Conservation (phyloP, 2,113 vertebrate species). For the Myrmecophaga tridactyla region DNA sequence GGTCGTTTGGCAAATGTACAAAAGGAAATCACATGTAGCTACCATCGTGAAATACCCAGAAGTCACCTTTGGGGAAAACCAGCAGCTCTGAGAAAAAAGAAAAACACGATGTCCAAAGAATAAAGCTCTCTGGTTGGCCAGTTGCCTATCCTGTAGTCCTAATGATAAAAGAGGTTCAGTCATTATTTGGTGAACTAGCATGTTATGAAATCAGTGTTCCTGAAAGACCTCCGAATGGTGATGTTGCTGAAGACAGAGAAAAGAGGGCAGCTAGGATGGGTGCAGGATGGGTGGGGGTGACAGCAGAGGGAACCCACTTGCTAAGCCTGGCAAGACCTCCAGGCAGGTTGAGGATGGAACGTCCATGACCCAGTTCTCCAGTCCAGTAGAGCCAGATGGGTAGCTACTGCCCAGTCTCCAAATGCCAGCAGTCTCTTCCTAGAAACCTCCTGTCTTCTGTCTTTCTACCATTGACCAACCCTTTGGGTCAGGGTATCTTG, state of each 20-base stretch:
- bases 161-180: background rate
- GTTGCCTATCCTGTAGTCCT: background rate
- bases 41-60: background rate
- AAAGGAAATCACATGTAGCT: background rate
- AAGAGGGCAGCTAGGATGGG: background rate
- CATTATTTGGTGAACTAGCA: background rate
- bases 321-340: background rate
- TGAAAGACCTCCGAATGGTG: background rate
- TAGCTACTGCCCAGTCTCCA: background rate
- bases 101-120: background rate
- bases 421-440: background rate
- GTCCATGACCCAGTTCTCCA: background rate
- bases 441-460: background rate
- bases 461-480: background rate
- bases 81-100: background rate
- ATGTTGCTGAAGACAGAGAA: background rate
- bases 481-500: background rate
- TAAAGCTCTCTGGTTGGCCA: background rate
- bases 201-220: background rate
- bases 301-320: fast-evolving
- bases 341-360: background rate
- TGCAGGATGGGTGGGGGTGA: background rate
- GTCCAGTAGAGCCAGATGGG: fast-evolving
- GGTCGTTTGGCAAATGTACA: background rate
- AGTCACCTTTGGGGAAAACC: background rate